Evolutionary conservation across 2,113 vertebrate genomes (phyloP).

Genomic region (Cryptomyrus ogoouensis): DNA sequence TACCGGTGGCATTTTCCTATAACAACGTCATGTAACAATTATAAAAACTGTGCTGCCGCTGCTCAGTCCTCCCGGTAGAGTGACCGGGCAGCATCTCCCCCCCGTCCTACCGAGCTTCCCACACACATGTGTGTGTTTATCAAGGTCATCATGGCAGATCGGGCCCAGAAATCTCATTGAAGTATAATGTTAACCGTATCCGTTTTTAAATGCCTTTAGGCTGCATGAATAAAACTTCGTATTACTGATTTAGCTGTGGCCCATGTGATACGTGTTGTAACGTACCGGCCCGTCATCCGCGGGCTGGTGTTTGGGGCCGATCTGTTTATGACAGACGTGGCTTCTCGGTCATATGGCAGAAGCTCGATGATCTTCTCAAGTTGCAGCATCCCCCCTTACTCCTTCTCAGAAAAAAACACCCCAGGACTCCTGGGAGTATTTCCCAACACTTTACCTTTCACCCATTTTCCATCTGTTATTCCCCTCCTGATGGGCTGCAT

Average conservation of each 20-base stretch:
- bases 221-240: neutral
- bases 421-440: neutral
- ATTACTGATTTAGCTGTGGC: neutral
- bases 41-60: neutral
- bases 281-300: neutral
- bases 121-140: neutral
- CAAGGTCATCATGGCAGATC: neutral
- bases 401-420: neutral
- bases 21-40: neutral
- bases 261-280: neutral
- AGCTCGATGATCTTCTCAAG: constrained; percentile 1
- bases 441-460: constrained; percentile 15
- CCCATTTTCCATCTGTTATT: neutral
- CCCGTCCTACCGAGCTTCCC: neutral
- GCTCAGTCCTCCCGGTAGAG: neutral
- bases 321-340: neutral
- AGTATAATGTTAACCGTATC: neutral
- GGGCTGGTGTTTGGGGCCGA: neutral
- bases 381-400: neutral
- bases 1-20: neutral
- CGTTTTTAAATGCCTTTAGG: neutral
- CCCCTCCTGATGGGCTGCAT: neutral
- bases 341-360: neutral
- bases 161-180: neutral
- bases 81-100: neutral